Evolutionary conservation across 2,113 vertebrate genomes (phyloP), one percentile per base, ranked within the genome.

Genomic region (Lepisosteus oculatus): DNA sequence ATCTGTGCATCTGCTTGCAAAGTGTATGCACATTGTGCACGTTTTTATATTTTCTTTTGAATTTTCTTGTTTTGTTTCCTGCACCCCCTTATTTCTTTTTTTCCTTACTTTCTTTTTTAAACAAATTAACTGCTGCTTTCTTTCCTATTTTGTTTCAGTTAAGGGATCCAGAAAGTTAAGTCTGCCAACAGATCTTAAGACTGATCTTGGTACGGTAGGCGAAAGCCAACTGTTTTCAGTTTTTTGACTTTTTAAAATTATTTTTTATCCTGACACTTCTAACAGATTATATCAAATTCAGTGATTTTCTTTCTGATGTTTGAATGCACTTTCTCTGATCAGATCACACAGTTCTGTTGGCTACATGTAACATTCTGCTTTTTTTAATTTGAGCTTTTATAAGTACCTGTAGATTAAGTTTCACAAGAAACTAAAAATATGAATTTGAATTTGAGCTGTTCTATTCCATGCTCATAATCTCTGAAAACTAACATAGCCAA

Each of bases 91-190:
- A 29, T 59, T 41, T 68, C 11, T 29, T 68, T 56, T 63, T 70
- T 80, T 84, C 78, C 0, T 61, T 83, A 65, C 63, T 83, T 84
- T 89, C 90, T 81, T 78, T 77, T 88, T 92, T 89, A 84, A 88
- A 83, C 71, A 86, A 88, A 95, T 95, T 96, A 96, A 95, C 92
- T 92, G 86, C 87, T 92, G 83, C 91, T 92, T 94, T 96, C 81
- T 97, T 92, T 96, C 94, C 94, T 97, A 95, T 97, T 94, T 97
- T 95, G 92, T 98, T 98, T 94, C 95, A 96, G 95, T 98, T 88
- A 98, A 97, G 95, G 95, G 96, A 93, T 95, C 96, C 92, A 97
- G 96, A 97, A 98, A 98, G 93, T 96, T 98, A 97, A 98, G 96
- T 97, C 95, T 98, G 95, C 95, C 95, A 90, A 98, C 95, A 96